Evolutionary conservation across 2,113 vertebrate genomes (phyloP).

Genomic region (Carettochelys insculpta): DNA sequence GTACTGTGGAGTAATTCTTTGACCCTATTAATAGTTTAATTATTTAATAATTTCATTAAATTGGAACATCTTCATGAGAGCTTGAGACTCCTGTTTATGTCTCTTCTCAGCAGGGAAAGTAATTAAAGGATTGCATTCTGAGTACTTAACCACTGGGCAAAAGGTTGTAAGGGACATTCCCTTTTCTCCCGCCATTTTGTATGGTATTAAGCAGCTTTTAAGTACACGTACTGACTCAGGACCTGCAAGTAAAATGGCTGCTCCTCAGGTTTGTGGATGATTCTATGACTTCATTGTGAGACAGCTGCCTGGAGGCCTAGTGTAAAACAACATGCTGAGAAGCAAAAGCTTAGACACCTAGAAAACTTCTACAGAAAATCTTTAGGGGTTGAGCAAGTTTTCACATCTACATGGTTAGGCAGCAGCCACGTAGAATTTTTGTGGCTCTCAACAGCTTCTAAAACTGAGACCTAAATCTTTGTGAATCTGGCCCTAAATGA

Average conservation of each 20-base stretch:
- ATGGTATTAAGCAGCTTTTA: not conserved
- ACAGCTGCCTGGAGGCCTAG: not conserved
- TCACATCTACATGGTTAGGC: not conserved
- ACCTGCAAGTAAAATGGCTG: no score
- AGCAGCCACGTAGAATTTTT: not conserved
- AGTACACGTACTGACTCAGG: not conserved
- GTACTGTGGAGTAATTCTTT: not conserved
- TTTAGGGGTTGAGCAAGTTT: not conserved
- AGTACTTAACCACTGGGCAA: not conserved
- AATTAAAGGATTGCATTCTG: not conserved
- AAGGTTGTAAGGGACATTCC: not conserved
- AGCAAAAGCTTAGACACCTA: not conserved
- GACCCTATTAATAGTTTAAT: not conserved
- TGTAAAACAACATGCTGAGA: not conserved
- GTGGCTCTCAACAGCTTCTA: not conserved
- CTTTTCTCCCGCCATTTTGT: not conserved
- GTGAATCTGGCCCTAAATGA: not conserved
- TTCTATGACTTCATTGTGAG: not conserved
- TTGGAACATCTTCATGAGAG: not conserved
- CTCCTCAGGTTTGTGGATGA: not conserved
- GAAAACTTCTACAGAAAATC: not conserved
- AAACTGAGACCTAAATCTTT: not conserved
- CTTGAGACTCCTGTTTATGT: not conserved
- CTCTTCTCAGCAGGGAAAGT: not conserved
- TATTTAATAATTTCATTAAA: not conserved